Evolutionary conservation across 2,113 vertebrate genomes (phyloP).

Genomic region (Falcunculus frontatus): DNA sequence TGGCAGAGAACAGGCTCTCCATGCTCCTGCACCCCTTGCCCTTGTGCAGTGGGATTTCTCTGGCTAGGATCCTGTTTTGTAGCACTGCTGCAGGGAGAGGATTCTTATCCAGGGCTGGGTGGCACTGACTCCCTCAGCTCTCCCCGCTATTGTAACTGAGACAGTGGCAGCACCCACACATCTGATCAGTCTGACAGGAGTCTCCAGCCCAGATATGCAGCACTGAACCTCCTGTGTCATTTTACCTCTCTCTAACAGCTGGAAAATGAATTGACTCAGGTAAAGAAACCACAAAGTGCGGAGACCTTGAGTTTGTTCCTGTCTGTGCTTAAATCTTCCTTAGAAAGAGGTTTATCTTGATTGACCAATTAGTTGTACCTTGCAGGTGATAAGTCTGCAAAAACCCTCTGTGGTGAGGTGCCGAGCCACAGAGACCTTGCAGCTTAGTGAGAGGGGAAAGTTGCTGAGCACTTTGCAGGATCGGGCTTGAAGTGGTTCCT

Average conservation of each 20-base stretch:
- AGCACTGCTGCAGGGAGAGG: background rate
- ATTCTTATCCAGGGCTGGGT: background rate
- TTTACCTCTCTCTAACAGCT: background rate
- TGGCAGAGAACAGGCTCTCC: background rate
- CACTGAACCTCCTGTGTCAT: background rate
- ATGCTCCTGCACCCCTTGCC: background rate
- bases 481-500: slow-evolving; percentile 25
- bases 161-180: background rate
- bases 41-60: background rate
- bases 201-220: background rate
- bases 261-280: background rate
- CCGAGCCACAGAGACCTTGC: background rate
- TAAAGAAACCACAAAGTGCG: background rate
- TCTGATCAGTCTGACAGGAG: background rate
- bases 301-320: background rate
- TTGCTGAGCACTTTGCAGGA: background rate
- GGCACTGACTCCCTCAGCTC: background rate
- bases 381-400: background rate
- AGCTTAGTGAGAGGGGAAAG: background rate
- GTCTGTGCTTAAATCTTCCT: background rate
- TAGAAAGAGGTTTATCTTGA: background rate
- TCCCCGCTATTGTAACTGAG: background rate
- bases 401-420: background rate
- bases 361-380: background rate
- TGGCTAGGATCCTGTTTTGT: background rate